Percentiles rank a stretch among this genome's conserved stretches.
Conservation (phyloP, 2,797 vertebrate genomes). For the Parotocinclus haroldoi region DNA sequence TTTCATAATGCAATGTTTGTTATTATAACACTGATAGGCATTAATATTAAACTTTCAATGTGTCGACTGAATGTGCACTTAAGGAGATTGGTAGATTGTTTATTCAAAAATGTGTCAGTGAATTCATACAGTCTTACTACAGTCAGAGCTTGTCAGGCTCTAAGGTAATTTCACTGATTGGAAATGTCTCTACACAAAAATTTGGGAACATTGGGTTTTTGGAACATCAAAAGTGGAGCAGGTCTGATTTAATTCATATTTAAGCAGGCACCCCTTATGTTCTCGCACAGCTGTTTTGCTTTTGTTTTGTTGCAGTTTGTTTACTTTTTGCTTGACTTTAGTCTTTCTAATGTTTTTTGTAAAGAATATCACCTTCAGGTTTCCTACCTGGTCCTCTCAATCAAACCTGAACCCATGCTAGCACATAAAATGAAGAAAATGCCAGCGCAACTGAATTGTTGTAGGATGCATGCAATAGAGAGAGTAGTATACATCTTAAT, state of each 20-base stretch:
- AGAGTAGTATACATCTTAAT: too few species aligned
- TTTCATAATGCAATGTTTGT: too few species aligned
- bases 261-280: slow-evolving; percentile 19
- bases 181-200: slow-evolving; percentile 21
- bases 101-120: slow-evolving; percentile 1
- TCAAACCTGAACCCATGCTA: slow-evolving; percentile 56
- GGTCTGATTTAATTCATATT: slow-evolving; percentile 32
- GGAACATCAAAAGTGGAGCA: slow-evolving; percentile 25
- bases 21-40: too few species aligned
- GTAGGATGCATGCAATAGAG: slow-evolving; percentile 57
- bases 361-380: slow-evolving; percentile 49
- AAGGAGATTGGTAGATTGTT: not conserved
- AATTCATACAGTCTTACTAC: not conserved
- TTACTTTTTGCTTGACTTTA: too few species aligned
- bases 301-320: slow-evolving; percentile 5
- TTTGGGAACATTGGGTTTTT: slow-evolving; percentile 9
- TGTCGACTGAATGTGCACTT: too few species aligned
- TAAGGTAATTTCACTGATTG: slow-evolving; percentile 13
- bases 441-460: slow-evolving; percentile 49
- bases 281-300: slow-evolving; percentile 2
- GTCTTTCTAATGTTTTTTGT: slow-evolving; percentile 5
- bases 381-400: slow-evolving; percentile 61
- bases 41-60: too few species aligned
- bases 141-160: not conserved
- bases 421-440: slow-evolving; percentile 52